Base-by-base conservation (phyloP, 92 coral and sea anemone genomes). In the Porites evermanni region DNA sequence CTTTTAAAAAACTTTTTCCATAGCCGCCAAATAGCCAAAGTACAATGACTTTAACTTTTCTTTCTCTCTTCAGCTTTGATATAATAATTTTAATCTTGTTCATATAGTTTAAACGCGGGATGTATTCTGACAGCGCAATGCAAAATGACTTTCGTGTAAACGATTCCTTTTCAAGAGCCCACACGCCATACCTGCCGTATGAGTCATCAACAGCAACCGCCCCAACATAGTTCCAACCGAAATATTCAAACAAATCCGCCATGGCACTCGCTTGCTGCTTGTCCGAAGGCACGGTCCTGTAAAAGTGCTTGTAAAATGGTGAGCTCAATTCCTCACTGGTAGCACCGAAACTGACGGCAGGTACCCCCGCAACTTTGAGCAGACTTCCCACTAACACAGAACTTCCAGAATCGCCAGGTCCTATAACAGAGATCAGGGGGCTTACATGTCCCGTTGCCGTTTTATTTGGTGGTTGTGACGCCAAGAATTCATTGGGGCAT, bases 231-330 rank as follows among this genome's bases (percentile, higher is more conserved):
- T 70, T 90, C 95, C 95, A 92, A 69, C 79, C 69, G 67, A 89
- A 92, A 14, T 13, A 54, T 75, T 90, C 91, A 38, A 89, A 79
- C 2, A 92, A 58, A n/a, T 89, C 93, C 1, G 91, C 91, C 93
- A 89, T 92, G n/a, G 95, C 93, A 64, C 79, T 82, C 3, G 95
- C 91, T 54, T 89, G 95, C 17, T 86, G 84, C 59, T 82, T 82
- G 72, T 92, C 95, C 17, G 95, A 85, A 7, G 95, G 95, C 17
- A 89, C 80, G 17, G 93, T 89, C 12, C 93, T 82, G 52, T 83
- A 92, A 70, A 89, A 92, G 11, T 80, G 70, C 19, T 59, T 78
- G 73, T 92, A 91, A 59, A 77, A 72, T 18, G 85, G 81, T 5
- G 81, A 64, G 64, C 85, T 89, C 21, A 92, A 84, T 60, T 89